Evolutionary conservation across 2,113 vertebrate species (phyloP).

Genomic region (Stigmatopora argus): DNA sequence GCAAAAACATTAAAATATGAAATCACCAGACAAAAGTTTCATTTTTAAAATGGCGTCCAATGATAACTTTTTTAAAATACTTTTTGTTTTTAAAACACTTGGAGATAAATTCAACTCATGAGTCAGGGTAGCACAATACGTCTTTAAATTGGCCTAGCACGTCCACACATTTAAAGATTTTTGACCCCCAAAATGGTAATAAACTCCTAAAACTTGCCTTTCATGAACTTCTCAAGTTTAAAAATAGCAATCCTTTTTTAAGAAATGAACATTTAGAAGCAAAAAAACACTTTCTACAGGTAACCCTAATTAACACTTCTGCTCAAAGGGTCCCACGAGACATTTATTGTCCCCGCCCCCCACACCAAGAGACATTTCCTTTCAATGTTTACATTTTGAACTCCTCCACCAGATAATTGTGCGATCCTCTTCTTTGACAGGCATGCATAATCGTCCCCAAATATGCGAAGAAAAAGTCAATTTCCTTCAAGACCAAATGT

Average conservation of each 20-base stretch:
- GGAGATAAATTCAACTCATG: not conserved
- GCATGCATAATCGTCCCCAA: slow-evolving; percentile 68
- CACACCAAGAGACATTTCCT: slow-evolving; percentile 48
- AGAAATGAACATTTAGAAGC: slow-evolving; percentile 23
- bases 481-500: slow-evolving; percentile 55
- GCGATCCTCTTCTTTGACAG: slow-evolving; percentile 64
- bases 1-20: too few relatives aligned
- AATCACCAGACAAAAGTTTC: too few relatives aligned
- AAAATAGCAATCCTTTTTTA: slow-evolving; percentile 19
- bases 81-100: too few relatives aligned
- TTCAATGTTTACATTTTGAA: slow-evolving; percentile 56
- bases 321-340: slow-evolving; percentile 30
- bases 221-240: slow-evolving; percentile 1
- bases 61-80: too few relatives aligned
- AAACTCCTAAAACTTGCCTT: not conserved
- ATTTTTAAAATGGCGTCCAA: too few relatives aligned
- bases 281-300: slow-evolving; percentile 14
- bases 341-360: slow-evolving; percentile 39
- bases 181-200: not conserved
- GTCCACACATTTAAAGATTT: not conserved
- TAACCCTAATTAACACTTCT: slow-evolving; percentile 11
- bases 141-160: not conserved
- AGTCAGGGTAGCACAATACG: not conserved
- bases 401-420: slow-evolving; percentile 59
- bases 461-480: slow-evolving; percentile 39